Base-by-base conservation (phyloP, 2,888 invertebrate genomes). In the Metopia argyrocephala region DNA sequence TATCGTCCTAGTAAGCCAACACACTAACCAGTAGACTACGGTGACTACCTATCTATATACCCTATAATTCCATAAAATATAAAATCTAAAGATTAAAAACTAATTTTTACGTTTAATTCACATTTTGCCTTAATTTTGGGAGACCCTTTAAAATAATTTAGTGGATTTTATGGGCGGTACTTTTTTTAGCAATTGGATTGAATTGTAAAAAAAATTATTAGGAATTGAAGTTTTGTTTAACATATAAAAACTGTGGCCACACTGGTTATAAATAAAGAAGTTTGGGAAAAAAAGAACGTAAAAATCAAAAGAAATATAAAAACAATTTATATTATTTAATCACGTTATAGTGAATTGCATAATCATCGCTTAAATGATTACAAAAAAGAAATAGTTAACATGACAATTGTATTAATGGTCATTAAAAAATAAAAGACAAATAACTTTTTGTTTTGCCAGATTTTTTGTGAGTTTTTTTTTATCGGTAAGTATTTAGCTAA, bases 321-420 rank as follows among this genome's bases (percentile, higher is more conserved):
- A 21, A 66, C 65, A 76, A 62, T 80, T 80, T 73, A 68, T 73
- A 52, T 80, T 68, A 68, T 62, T 54, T 68, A 79, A 79, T 76
- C 57, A 68, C 71, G 66, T 66, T 61, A 56, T 28, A 68, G 62
- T 57, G 23, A 79, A 56, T 76, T 79, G 62, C 64, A 57, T 68
- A 79, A 79, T 61, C 45, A 31, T 28, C 7, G 9, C n/a, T 28
- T 54, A 31, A 31, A 31, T 31, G 12, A 31, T 12, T 9, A 31
- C 31, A 31, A 31, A 31, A 12, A 31, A 31, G 28, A 52, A 71
- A 65, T 71, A 45, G 27, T 71, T 75, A 21, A 66, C 70, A 75
- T 75, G 70, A 71, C 64, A 75, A 61, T 54, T 52, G 54, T 27
- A 28, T 66, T 45, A 70, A 56, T 66, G 20, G 28, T 54, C 48